Evolutionary conservation across 64 coral and sea anemone genomes (phyloP), one percentile per base, ranked within the genome.

Genomic region (Acropora yongei): DNA sequence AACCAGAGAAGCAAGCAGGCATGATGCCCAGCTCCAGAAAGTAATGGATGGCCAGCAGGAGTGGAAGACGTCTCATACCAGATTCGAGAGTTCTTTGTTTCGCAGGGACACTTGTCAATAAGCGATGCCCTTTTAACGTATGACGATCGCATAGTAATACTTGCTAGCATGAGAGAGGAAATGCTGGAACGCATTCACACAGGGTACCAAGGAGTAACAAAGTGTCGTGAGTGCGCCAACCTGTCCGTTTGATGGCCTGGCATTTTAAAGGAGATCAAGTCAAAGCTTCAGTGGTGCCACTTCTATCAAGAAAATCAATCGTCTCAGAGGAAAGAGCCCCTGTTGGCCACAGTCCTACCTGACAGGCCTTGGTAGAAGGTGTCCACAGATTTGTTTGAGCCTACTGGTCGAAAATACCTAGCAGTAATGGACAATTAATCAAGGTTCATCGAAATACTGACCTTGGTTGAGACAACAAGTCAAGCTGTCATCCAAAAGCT

Each of bases 231-330:
- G 6, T 41, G 72, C 47, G 92, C 92, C 49, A 88, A 69, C 6
- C 12, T 76, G 55, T 82, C 92, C 14, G 92, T 94, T 8, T 94
- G 92, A 78, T 94, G 87, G 92, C 92, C 92, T 61, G 92, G 79
- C 8, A 57, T 89, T 49, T 66, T n/a, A n/a, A n/a, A n/a, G n/a
- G n/a, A 41, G 75, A 45, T 13, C 47, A 47, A 73, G 4, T 63
- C 76, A 11, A 2, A 30, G 4, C 73, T 49, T 44, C 50, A 86
- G n/a, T 57, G 87, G 86, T 89, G 49, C 80, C 18, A 77, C 84
- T 63, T 67, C 81, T n/a, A 39, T 93, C 1, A 72, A 72, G 18
- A 82, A 84, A 61, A 66, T 69, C 17, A n/a, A 79, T 77, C 77
- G 78, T 44, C n/a, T n/a, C n/a, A 40, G 88, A 48, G 92, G 88